Evolutionary conservation across 92 coral and sea anemone species (phyloP).

Genomic region (Bergia puertoricense): DNA sequence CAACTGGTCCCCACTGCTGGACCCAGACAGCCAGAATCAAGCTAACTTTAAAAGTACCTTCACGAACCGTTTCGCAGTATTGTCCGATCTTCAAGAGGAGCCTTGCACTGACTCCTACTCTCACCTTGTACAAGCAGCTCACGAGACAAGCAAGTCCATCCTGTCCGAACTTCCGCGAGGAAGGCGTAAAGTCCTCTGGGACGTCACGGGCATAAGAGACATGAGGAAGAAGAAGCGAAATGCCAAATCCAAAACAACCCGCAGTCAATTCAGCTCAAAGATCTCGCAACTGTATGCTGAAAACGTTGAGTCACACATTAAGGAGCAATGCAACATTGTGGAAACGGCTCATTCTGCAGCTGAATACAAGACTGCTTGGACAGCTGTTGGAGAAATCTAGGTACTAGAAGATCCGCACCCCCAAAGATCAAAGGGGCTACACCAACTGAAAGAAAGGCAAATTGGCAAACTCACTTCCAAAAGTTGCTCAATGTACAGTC

Average conservation of each 20-base stretch:
- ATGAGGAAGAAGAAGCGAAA: not conserved
- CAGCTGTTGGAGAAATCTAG: not conserved
- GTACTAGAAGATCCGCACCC: not conserved
- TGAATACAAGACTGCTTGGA: not conserved
- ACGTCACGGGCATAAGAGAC: not conserved
- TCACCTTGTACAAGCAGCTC: constrained; percentile 1
- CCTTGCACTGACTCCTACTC: not conserved
- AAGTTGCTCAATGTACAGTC: constrained; percentile 2
- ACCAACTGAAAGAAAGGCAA: not conserved
- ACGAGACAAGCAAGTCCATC: not conserved
- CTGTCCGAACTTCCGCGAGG: not conserved
- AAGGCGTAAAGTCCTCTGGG: not conserved
- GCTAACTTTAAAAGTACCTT: not conserved
- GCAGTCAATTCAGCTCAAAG: not conserved
- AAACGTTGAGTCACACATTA: not conserved
- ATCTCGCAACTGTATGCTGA: not conserved
- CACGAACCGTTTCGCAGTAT: not conserved
- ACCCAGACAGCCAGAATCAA: not conserved
- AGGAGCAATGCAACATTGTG: not conserved
- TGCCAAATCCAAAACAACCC: not conserved
- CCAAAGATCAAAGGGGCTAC: not conserved
- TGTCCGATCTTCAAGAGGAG: not conserved
- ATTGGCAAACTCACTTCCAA: constrained; percentile 16
- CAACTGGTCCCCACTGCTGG: not conserved
- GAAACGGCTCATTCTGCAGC: not conserved